These are phyloP conservation scores for Polydrusus pterygomalis DNA, from an alignment of 2,888 invertebrate species.

Conservation along the genomic window DNA sequence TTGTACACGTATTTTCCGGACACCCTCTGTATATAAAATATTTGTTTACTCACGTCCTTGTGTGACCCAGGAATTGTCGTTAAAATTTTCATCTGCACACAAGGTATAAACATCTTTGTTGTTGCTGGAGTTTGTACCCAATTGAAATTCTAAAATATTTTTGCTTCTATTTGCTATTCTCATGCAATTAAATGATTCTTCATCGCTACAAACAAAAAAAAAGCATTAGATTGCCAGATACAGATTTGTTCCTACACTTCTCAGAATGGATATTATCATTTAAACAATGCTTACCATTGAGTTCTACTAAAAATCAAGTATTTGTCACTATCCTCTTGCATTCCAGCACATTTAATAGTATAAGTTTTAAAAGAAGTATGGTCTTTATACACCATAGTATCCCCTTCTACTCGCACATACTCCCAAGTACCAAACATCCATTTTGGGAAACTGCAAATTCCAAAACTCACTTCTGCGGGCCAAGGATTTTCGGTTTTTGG, in stretches of 20 bases:
- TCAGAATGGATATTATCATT: too few relatives aligned
- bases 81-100: slow-evolving; percentile 72
- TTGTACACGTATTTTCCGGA: too few relatives aligned
- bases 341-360: slow-evolving; percentile 72
- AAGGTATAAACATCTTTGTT: slow-evolving; percentile 65
- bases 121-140: slow-evolving; percentile 69
- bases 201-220: slow-evolving; percentile 72
- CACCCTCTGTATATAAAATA: too few relatives aligned
- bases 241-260: too few relatives aligned
- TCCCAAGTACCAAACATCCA: slow-evolving; percentile 80
- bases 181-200: slow-evolving; percentile 76
- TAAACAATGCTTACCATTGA: slow-evolving; percentile 72
- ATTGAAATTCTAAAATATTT: slow-evolving; percentile 78
- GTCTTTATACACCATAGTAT: slow-evolving; percentile 73
- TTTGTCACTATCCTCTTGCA: slow-evolving; percentile 69
- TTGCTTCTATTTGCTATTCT: slow-evolving; percentile 76
- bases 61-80: slow-evolving; percentile 76
- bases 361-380: slow-evolving; percentile 74
- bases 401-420: slow-evolving; percentile 72
- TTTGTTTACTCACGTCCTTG: slow-evolving; percentile 76
- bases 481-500: slow-evolving; percentile 68
- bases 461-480: slow-evolving; percentile 69
- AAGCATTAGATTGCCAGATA: neutral
- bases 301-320: slow-evolving; percentile 74
- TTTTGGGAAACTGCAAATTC: slow-evolving; percentile 74